Evolutionary conservation across 2,888 invertebrate genomes (phyloP).

Genomic region (Petrophora chlorosata): DNA sequence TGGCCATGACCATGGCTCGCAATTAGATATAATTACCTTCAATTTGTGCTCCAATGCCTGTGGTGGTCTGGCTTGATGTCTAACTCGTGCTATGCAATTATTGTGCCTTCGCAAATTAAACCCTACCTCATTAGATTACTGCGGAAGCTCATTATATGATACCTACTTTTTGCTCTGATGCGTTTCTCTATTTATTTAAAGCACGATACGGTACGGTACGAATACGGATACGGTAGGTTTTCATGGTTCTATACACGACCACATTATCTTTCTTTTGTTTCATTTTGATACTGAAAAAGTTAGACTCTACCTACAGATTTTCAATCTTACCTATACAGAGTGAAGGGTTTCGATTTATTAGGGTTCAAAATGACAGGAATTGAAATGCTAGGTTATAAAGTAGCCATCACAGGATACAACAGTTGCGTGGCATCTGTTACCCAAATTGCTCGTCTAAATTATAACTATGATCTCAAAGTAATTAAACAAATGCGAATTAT

Average conservation of each 20-base stretch:
- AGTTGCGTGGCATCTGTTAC: constrained; percentile 52
- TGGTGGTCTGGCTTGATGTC: constrained; percentile 67
- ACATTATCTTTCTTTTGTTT: not conserved
- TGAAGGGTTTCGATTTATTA: not conserved
- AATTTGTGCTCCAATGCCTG: constrained; percentile 77
- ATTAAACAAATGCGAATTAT: constrained; percentile 56
- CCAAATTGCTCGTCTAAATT: constrained; percentile 52
- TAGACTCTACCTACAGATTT: too few species aligned
- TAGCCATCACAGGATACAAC: constrained; percentile 26
- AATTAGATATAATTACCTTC: constrained; percentile 81
- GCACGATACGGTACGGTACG: too few species aligned
- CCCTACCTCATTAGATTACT: constrained; percentile 52
- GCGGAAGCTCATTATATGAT: constrained; percentile 51
- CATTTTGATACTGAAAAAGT: too few species aligned
- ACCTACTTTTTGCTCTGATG: constrained; percentile 32
- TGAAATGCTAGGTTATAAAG: not conserved
- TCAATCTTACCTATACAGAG: too few species aligned
- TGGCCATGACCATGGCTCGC: constrained; percentile 81
- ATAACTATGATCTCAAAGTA: constrained; percentile 62
- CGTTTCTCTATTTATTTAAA: constrained; percentile 29
- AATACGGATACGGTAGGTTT: too few species aligned
- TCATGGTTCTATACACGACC: not conserved
- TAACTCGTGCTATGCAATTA: constrained; percentile 64
- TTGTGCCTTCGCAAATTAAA: constrained; percentile 67
- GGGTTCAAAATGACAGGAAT: not conserved